Evolutionary conservation across 2,797 vertebrate genomes (phyloP).

Genomic region (Hapalemur alaotrensis): DNA sequence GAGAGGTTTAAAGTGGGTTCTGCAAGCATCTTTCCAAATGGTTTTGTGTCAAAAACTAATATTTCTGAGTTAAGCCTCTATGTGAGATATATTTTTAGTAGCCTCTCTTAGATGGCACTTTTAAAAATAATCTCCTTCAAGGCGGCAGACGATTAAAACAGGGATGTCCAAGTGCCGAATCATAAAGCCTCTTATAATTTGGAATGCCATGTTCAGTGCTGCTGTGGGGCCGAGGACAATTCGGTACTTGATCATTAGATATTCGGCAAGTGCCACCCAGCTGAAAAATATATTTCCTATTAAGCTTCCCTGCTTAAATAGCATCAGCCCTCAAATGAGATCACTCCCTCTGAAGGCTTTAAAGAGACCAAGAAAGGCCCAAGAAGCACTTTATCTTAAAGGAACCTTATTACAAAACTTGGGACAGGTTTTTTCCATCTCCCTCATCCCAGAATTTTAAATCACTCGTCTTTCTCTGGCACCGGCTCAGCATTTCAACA

Average conservation of each 20-base stretch:
- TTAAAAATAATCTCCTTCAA: slow-evolving; percentile 67
- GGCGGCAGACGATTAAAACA: slow-evolving; percentile 38
- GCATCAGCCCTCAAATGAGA: slow-evolving; percentile 27
- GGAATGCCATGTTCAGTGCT: neutral
- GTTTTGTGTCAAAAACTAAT: slow-evolving; percentile 56
- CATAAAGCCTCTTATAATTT: slow-evolving; percentile 50
- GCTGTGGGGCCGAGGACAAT: neutral
- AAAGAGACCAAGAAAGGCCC: slow-evolving; percentile 2
- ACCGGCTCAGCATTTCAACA: neutral
- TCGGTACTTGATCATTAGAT: slow-evolving; percentile 30
- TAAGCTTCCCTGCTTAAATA: slow-evolving; percentile 53
- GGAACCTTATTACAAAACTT: slow-evolving; percentile 35
- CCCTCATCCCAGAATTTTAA: neutral
- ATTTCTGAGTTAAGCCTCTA: slow-evolving; percentile 57
- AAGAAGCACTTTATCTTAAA: slow-evolving; percentile 51
- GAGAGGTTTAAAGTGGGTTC: slow-evolving; percentile 14
- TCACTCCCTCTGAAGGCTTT: slow-evolving; percentile 33
- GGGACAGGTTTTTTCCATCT: neutral
- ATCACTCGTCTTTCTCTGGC: neutral
- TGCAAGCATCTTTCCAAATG: slow-evolving; percentile 1
- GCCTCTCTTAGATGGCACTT: slow-evolving; percentile 55
- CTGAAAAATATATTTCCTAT: slow-evolving; percentile 60
- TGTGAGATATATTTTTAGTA: slow-evolving; percentile 60
- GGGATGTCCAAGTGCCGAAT: neutral
- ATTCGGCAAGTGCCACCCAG: slow-evolving; percentile 3